Evolutionary conservation across 2,888 invertebrate genomes (phyloP).

Genomic region (Drosophila maculinotata): DNA sequence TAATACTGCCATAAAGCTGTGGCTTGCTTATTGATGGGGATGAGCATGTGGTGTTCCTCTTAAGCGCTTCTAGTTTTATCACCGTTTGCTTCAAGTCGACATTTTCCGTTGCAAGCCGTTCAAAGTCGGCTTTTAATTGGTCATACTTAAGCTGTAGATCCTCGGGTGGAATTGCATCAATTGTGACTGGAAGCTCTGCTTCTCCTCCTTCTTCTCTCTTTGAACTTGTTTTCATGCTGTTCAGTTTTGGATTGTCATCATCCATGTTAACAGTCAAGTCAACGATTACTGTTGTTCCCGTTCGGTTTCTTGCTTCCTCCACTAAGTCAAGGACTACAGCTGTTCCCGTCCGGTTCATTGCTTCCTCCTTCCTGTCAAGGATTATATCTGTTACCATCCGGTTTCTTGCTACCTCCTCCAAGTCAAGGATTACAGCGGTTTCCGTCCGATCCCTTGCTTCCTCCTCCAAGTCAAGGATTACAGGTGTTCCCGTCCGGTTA

Average conservation of each 20-base stretch:
- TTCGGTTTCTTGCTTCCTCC: background rate
- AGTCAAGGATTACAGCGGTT: background rate
- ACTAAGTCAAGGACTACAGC: conserved; percentile 2
- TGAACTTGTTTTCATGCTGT: background rate
- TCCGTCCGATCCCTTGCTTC: background rate
- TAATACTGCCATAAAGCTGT: conserved; percentile 83
- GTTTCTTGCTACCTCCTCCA: too few species aligned
- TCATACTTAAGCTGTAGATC: conserved; percentile 36
- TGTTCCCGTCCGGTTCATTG: background rate
- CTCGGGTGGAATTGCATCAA: background rate
- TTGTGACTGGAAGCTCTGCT: background rate
- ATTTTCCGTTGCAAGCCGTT: conserved; percentile 35
- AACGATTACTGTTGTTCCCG: background rate
- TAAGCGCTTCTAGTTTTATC: conserved; percentile 17
- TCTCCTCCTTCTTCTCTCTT: background rate
- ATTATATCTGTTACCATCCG: too few species aligned
- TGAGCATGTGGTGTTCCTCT: background rate
- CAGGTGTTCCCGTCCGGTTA: too few species aligned
- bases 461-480: too few species aligned
- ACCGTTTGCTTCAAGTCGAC: conserved; percentile 20
- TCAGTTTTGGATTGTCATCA: background rate
- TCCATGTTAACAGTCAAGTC: conserved; percentile 2
- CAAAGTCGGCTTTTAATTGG: conserved; percentile 23
- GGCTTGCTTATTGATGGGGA: conserved; percentile 65
- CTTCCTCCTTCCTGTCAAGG: too few species aligned